These are phyloP conservation scores for Nibea albiflora DNA, from an alignment of 2,113 vertebrate species.

Conservation along the genomic window DNA sequence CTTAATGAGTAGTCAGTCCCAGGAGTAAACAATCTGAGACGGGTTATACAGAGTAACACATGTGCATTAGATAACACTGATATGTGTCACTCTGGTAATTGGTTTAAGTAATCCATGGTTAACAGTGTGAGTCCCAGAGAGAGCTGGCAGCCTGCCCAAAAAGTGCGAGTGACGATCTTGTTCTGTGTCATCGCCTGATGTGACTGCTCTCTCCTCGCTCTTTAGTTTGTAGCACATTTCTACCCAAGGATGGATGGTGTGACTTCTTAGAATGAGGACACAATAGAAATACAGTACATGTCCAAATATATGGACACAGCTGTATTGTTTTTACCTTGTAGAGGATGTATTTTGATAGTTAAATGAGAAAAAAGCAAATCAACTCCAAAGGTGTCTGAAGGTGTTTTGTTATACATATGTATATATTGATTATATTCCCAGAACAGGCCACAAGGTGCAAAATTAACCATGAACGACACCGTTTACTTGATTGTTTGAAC, in stretches of 20 bases:
- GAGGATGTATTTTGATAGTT: not conserved
- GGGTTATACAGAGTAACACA: slow-evolving; percentile 11
- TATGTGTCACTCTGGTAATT: slow-evolving; percentile 29
- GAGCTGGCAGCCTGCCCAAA: slow-evolving; percentile 11
- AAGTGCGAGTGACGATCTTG: not conserved
- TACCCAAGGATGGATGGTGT: not conserved
- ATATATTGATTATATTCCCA: no score
- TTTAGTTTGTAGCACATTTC: not conserved
- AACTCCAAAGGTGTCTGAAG: not conserved
- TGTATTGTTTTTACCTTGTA: not conserved
- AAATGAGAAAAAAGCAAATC: not conserved
- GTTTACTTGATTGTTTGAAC: not conserved
- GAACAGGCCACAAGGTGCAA: no score
- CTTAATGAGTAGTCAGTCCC: slow-evolving; percentile 41
- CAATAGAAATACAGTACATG: no score
- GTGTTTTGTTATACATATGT: no score
- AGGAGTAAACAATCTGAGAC: slow-evolving; percentile 26
- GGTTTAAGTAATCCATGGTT: slow-evolving; percentile 25
- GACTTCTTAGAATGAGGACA: not conserved
- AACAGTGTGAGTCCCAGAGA: slow-evolving; percentile 4
- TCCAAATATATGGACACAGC: not conserved
- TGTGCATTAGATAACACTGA: not conserved
- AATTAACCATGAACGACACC: no score
- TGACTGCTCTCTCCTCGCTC: not conserved
- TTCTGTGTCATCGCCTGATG: not conserved